These are phyloP conservation scores for Himalopsyche japonica DNA, from an alignment of 2,888 invertebrate genomes.

Conservation along the genomic window DNA sequence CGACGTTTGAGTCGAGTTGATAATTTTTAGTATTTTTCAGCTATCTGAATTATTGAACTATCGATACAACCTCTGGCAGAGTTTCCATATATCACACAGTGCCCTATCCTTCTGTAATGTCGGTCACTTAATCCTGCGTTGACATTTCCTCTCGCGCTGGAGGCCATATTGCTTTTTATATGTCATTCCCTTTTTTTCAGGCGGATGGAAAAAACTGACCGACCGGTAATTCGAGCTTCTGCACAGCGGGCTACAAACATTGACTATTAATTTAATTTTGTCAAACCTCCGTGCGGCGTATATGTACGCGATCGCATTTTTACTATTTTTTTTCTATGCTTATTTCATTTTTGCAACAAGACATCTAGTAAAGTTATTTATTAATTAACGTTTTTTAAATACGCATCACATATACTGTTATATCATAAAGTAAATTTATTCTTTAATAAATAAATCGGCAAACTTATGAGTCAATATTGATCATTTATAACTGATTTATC, in stretches of 20 bases:
- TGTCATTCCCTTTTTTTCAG: constrained; percentile 28
- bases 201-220: constrained; percentile 4
- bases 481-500: too few species aligned
- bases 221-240: constrained; percentile 26
- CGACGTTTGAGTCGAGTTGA: too few species aligned
- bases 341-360: too few species aligned
- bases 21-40: neutral
- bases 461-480: too few species aligned
- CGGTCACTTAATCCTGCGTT: constrained; percentile 38
- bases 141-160: constrained; percentile 29
- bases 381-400: neutral
- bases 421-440: too few species aligned
- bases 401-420: too few species aligned
- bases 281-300: neutral
- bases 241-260: constrained; percentile 13
- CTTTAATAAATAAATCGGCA: too few species aligned
- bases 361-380: too few species aligned
- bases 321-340: too few species aligned
- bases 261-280: constrained; percentile 12
- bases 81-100: neutral
- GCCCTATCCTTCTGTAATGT: constrained; percentile 22
- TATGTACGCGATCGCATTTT: neutral
- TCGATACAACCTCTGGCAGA: neutral
- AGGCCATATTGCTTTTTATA: constrained; percentile 29
- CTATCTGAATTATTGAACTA: neutral